These are phyloP conservation scores for Pedionomus torquatus DNA, from an alignment of 2,113 vertebrate species.

Conservation along the genomic window DNA sequence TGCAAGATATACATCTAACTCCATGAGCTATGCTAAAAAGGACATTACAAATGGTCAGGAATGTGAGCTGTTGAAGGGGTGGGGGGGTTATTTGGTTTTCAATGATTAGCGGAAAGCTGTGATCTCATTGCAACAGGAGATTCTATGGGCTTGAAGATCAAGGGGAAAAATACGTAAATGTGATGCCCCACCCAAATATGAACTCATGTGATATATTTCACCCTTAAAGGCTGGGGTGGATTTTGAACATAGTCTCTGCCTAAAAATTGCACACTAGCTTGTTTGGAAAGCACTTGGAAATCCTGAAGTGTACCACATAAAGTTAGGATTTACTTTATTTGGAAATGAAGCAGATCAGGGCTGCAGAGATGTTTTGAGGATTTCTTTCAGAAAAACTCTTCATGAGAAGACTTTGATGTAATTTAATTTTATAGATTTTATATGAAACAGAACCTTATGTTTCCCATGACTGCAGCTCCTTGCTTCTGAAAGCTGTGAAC, in stretches of 20 bases:
- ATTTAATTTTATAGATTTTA: neutral
- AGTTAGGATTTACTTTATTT: neutral
- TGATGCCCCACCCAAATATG: neutral
- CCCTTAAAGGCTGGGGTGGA: neutral
- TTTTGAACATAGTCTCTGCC: neutral
- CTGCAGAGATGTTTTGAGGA: neutral
- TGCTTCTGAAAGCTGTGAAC: neutral
- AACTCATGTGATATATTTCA: neutral
- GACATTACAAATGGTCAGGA: neutral
- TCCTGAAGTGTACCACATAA: neutral
- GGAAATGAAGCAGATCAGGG: neutral
- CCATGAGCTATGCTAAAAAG: neutral
- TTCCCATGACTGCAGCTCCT: neutral
- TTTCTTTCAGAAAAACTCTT: neutral
- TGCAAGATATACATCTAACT: neutral
- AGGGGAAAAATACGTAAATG: neutral
- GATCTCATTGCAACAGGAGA: neutral
- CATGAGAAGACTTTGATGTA: neutral
- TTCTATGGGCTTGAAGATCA: neutral
- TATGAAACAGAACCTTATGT: neutral
- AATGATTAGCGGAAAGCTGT: neutral
- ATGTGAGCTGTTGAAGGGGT: neutral
- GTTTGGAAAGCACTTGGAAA: conserved; percentile 1
- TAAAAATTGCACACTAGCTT: neutral
- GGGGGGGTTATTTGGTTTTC: neutral